Conservation (phyloP, 2,888 invertebrate genomes). For the Rhingia rostrata region DNA sequence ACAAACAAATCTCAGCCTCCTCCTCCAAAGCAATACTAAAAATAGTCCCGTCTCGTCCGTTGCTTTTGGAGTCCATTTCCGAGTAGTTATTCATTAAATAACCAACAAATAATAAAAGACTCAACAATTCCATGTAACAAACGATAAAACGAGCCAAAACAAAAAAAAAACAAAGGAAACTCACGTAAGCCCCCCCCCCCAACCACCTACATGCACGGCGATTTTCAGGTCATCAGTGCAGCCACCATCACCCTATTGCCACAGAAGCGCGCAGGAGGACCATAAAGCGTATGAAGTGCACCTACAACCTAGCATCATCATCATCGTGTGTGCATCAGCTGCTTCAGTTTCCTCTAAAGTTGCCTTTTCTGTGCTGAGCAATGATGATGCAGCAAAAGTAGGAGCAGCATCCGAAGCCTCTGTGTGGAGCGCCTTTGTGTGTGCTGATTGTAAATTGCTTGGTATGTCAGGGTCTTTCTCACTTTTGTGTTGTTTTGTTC, state of each 20-base stretch:
- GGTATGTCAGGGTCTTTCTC: slow-evolving; percentile 69
- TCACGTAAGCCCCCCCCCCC: slow-evolving; percentile 43
- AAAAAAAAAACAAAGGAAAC: slow-evolving; percentile 13
- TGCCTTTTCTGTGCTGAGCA: slow-evolving; percentile 1
- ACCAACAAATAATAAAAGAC: slow-evolving; percentile 47
- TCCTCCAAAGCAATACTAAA: slow-evolving; percentile 7
- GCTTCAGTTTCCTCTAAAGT: slow-evolving; percentile 22
- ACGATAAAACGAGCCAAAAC: not conserved
- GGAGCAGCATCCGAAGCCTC: slow-evolving; percentile 34
- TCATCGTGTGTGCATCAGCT: slow-evolving; percentile 57
- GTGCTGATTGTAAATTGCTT: slow-evolving; percentile 66
- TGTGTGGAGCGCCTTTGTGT: slow-evolving; percentile 45
- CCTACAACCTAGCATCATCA: slow-evolving; percentile 42
- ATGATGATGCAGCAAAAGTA: not conserved
- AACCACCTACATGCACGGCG: slow-evolving; percentile 33
- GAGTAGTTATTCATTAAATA: slow-evolving; percentile 66
- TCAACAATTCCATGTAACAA: slow-evolving; percentile 2
- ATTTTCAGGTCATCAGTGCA: slow-evolving; percentile 69
- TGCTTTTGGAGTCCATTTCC: slow-evolving; percentile 44
- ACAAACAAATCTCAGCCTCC: not conserved
- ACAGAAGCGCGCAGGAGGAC: slow-evolving; percentile 28
- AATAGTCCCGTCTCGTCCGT: slow-evolving; percentile 16
- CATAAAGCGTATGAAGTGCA: slow-evolving; percentile 29
- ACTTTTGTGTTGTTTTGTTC: slow-evolving; percentile 54
- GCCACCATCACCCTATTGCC: slow-evolving; percentile 27